Evolutionary conservation across 2,113 vertebrate genomes (phyloP).

Genomic region (Zapornia atra): DNA sequence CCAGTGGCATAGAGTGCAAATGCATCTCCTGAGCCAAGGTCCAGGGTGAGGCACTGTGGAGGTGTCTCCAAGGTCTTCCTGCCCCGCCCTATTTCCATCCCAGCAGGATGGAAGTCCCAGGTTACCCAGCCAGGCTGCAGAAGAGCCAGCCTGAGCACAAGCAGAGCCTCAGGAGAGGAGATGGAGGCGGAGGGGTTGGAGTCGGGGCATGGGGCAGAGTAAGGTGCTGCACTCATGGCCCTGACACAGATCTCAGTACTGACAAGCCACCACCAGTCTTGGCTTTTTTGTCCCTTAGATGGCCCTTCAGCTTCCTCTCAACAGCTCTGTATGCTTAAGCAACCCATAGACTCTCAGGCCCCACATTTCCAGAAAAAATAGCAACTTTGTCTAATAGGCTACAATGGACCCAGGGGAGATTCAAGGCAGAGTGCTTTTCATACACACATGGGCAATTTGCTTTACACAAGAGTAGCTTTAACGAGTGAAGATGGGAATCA

Average conservation of each 20-base stretch:
- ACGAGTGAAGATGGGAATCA: background rate
- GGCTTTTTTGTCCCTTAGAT: background rate
- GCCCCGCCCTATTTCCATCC: background rate
- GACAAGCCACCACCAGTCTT: background rate
- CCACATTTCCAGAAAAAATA: background rate
- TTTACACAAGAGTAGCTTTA: constrained; percentile 13
- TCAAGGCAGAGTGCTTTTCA: background rate
- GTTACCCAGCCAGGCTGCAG: background rate
- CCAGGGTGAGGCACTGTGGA: background rate
- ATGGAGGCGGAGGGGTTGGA: background rate
- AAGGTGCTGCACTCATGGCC: background rate
- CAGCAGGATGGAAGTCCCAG: background rate
- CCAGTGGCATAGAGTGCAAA: background rate
- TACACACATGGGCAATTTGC: background rate
- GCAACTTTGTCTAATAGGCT: constrained; percentile 15
- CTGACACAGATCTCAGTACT: background rate
- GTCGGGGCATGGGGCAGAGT: background rate
- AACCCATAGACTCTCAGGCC: background rate
- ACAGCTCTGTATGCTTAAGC: background rate
- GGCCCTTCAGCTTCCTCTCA: background rate
- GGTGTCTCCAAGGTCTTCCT: background rate
- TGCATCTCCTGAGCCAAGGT: background rate
- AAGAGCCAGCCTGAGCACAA: background rate
- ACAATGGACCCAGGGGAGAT: background rate
- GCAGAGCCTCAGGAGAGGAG: background rate